Base-by-base conservation (phyloP, 2,888 invertebrate species). In the Aelia acuminata region DNA sequence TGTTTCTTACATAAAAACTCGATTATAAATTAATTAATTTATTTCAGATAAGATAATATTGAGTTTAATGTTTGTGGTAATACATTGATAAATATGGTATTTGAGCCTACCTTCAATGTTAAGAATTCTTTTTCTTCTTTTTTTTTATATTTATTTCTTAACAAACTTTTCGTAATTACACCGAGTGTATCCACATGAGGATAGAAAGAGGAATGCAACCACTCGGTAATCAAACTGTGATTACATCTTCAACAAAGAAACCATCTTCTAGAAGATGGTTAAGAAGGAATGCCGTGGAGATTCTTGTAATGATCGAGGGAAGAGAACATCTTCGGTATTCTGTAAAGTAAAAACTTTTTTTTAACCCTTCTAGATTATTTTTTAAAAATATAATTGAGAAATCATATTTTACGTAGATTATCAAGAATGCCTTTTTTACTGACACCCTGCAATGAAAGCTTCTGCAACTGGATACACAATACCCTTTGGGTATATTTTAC, bases 161-260 rank as follows among this genome's bases (percentile, higher is more conserved):
- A n/a, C n/a, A n/a, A n/a, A n/a, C n/a, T n/a, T n/a, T 53, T 53
- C 26, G 26, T 26, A 57, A 20, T 35, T 70, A 70, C 63, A 18
- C 7, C 13, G n/a, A n/a, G n/a, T n/a, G n/a, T n/a, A n/a, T n/a
- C n/a, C 31, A 70, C 63, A 70, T 70, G 31, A 31, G 63, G 31
- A 70, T 18, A 18, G 63, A 1, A 18, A 18, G 31, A 15, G 63
- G 63, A 70, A 70, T 80, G 43, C 3, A 80, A 43, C 43, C 43
- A n/a, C 43, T 80, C 43, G 39, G 80, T 80, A 80, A 80, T 80
- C 80, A 43, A 80, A 80, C 80, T n/a, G 80, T 80, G 43, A 80
- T 80, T 80, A 80, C 80, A 75, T 75, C 75, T 80, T 80, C 63
- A 70, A 70, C 63, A 35, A 35, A 31, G 63, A 70, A 70, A 70